These are phyloP conservation scores for Phrynocephalus forsythii DNA, from an alignment of 2,797 vertebrate genomes.

Conservation along the genomic window DNA sequence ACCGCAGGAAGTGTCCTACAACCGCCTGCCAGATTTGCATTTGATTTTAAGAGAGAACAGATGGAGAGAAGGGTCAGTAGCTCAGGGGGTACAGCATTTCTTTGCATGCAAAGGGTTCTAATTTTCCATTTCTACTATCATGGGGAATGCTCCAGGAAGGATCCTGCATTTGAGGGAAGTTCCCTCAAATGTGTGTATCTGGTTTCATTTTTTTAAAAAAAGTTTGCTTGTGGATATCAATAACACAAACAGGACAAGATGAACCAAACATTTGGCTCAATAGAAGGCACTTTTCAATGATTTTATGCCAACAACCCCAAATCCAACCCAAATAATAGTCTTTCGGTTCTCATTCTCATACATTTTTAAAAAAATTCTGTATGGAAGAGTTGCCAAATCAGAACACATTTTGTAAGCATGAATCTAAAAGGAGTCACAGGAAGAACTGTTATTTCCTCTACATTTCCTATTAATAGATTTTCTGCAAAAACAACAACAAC, in stretches of 20 bases:
- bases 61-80: no score
- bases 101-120: no score
- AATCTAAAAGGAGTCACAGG: constrained; percentile 44
- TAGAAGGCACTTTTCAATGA: neutral
- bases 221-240: no score
- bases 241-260: no score
- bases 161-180: no score
- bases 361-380: neutral
- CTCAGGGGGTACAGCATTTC: no score
- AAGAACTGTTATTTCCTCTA: constrained; percentile 47
- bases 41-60: neutral
- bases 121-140: no score
- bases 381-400: constrained; percentile 9
- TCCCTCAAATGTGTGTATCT: no score
- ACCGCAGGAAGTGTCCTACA: constrained; percentile 1
- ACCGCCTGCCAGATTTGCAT: constrained; percentile 1
- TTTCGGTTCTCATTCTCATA: neutral
- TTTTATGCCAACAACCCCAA: neutral
- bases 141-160: no score
- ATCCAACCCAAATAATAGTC: neutral
- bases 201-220: no score
- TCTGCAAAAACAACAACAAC: constrained; percentile 59
- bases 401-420: constrained; percentile 46
- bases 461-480: constrained; percentile 60
- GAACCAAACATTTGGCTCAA: neutral